Percentiles rank a stretch among this genome's conserved stretches.
These are phyloP conservation scores for Morpho achilles DNA, from an alignment of 2,888 invertebrate species.

Conservation along the genomic window DNA sequence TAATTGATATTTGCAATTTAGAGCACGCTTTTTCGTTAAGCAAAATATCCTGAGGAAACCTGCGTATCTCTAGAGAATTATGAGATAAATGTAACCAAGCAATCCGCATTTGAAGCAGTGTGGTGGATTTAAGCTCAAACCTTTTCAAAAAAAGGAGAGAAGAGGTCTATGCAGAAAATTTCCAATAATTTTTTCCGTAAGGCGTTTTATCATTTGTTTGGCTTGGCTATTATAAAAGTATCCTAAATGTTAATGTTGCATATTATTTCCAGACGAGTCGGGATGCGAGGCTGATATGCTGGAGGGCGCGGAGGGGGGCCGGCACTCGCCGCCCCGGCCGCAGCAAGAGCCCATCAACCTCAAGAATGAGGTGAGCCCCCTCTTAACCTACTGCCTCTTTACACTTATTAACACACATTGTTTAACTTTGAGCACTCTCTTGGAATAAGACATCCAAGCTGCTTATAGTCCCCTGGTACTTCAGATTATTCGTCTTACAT, in stretches of 20 bases:
- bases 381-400: slow-evolving; percentile 32
- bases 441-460: slow-evolving; percentile 8
- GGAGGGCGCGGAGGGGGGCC: slow-evolving; percentile 85
- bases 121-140: too few relatives aligned
- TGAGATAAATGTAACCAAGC: too few relatives aligned
- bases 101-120: too few relatives aligned
- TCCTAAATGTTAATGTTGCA: not conserved
- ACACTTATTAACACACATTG: slow-evolving; percentile 33
- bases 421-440: slow-evolving; percentile 23
- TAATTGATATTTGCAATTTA: too few relatives aligned
- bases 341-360: slow-evolving; percentile 77
- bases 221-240: too few relatives aligned
- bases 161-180: too few relatives aligned
- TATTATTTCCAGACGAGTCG: slow-evolving; percentile 82
- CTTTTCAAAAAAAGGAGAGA: too few relatives aligned
- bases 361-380: slow-evolving; percentile 68
- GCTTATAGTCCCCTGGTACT: slow-evolving; percentile 9
- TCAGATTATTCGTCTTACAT: not conserved
- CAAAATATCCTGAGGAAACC: too few relatives aligned
- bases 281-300: slow-evolving; percentile 92
- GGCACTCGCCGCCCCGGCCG: slow-evolving; percentile 77
- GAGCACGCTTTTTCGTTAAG: too few relatives aligned
- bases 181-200: too few relatives aligned
- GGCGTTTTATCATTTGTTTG: too few relatives aligned
- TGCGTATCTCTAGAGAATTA: too few relatives aligned